These are phyloP conservation scores for Oxyruncus cristatus DNA, from an alignment of 2,113 vertebrate species.

Conservation along the genomic window DNA sequence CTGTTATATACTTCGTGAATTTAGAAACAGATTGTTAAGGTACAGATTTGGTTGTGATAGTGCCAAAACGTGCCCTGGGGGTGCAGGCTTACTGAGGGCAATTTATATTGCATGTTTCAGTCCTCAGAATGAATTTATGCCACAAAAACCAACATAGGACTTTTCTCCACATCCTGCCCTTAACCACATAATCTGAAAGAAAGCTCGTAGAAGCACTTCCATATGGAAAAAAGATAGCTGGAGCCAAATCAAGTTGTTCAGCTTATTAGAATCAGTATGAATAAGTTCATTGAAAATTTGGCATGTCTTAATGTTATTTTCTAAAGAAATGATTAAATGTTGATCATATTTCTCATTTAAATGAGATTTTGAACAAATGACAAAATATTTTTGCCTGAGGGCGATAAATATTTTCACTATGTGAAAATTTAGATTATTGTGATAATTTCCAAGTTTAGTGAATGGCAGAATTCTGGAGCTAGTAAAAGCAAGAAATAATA, in stretches of 20 bases:
- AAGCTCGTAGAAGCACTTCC: slow-evolving; percentile 75
- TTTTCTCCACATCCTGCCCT: slow-evolving; percentile 65
- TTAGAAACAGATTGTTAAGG: not conserved
- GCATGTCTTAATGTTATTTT: slow-evolving; percentile 59
- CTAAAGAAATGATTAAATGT: slow-evolving; percentile 52
- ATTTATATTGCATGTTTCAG: slow-evolving; percentile 44
- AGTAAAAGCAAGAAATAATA: not conserved
- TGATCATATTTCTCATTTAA: slow-evolving; percentile 65
- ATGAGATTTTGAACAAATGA: slow-evolving; percentile 65
- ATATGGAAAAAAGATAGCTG: slow-evolving; percentile 78
- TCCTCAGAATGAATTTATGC: slow-evolving; percentile 59
- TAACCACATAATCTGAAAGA: slow-evolving; percentile 74
- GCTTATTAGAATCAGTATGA: slow-evolving; percentile 76
- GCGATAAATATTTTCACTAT: slow-evolving; percentile 52
- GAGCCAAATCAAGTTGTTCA: slow-evolving; percentile 82
- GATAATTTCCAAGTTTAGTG: slow-evolving; percentile 40
- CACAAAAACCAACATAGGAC: slow-evolving; percentile 55
- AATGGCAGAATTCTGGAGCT: slow-evolving; percentile 28
- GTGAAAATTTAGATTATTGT: slow-evolving; percentile 45
- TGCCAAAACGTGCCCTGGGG: not conserved
- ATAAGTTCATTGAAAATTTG: slow-evolving; percentile 74
- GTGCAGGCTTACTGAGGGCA: slow-evolving; percentile 16
- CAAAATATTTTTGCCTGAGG: slow-evolving; percentile 66
- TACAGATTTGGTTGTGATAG: not conserved
- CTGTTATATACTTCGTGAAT: not conserved